Base-by-base conservation (phyloP, 2,797 vertebrate species). In the Uromys caudimaculatus region DNA sequence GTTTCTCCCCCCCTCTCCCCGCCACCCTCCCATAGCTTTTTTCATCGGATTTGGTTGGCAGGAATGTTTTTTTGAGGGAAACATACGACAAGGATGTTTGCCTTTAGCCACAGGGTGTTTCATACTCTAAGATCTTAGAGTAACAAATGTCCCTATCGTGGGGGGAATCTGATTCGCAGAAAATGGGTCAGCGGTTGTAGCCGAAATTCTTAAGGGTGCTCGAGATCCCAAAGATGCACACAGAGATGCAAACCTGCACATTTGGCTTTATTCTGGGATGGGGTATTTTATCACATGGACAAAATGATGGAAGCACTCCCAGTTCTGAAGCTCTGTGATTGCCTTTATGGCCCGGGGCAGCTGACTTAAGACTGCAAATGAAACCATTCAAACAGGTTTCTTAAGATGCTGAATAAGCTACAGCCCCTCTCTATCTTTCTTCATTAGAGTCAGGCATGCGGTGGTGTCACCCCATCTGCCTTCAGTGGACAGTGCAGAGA, bases 61-160 rank as follows among this genome's bases (percentile, higher is more conserved):
- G 87, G 58, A 91, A 94, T 52, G 27, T 29, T 64, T 83, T 6
- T 67, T 23, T 8, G n/a, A 5, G 4, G 54, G 60, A 79, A 75
- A 62, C 52, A 93, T 10, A 87, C 5, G 84, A 27, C 89, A 93
- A 69, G n/a, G 81, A 76, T n/a, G 52, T 44, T 88, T 91, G 29
- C 27, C 67, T 94, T 91, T 62, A 89, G 67, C 64, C 41, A 64
- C 3, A 41, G 24, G 35, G 19, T 27, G 44, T 87, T 89, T 94
- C 82, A 47, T 64, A 93, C 76, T 86, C 35, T 16, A 54, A 50
- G 19, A 81, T 38, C 27, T 90, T 27, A 87, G 4, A 89, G 58
- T 81, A 78, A 89, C 90, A 93, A 89, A 94, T 54, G 50, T 81
- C 9, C 32, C 38, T 69, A n/a, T 0, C 35, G 44, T 44, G 19